Conservation (phyloP, 2,888 invertebrate genomes). For the Leptinotarsa juncta region DNA sequence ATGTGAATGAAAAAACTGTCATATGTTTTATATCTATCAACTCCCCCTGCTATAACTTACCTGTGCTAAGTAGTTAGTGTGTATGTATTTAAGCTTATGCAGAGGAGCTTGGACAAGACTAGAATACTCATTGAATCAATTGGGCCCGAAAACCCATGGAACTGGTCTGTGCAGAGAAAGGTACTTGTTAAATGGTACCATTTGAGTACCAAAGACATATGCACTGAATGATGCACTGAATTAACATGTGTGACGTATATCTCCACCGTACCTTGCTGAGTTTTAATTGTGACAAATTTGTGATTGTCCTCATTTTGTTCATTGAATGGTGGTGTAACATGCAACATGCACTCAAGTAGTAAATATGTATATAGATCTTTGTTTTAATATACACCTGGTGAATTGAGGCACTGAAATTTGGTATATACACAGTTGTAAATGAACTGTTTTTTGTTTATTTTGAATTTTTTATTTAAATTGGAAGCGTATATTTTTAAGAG, state of each 20-base stretch:
- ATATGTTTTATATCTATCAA: background rate
- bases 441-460: background rate
- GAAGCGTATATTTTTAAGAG: too few relatives aligned
- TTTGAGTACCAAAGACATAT: conserved; percentile 54
- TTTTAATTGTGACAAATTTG: conserved; percentile 18
- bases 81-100: conserved; percentile 63
- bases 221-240: conserved; percentile 63
- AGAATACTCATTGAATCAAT: conserved; percentile 65
- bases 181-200: conserved; percentile 62
- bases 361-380: conserved; percentile 32
- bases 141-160: conserved; percentile 65
- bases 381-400: conserved; percentile 7
- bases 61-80: conserved; percentile 52
- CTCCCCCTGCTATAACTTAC: background rate
- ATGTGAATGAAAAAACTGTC: conserved; percentile 2
- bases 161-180: conserved; percentile 70
- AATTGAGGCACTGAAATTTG: conserved; percentile 6
- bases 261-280: conserved; percentile 19
- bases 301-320: conserved; percentile 4
- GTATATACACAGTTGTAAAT: background rate
- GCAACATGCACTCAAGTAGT: conserved; percentile 36
- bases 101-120: conserved; percentile 65
- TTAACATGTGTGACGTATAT: conserved; percentile 48
- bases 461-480: too few relatives aligned
- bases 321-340: conserved; percentile 32